These are phyloP conservation scores for Ciona savignyi DNA, from an alignment of 23 tunicate genomes.

Conservation along the genomic window DNA sequence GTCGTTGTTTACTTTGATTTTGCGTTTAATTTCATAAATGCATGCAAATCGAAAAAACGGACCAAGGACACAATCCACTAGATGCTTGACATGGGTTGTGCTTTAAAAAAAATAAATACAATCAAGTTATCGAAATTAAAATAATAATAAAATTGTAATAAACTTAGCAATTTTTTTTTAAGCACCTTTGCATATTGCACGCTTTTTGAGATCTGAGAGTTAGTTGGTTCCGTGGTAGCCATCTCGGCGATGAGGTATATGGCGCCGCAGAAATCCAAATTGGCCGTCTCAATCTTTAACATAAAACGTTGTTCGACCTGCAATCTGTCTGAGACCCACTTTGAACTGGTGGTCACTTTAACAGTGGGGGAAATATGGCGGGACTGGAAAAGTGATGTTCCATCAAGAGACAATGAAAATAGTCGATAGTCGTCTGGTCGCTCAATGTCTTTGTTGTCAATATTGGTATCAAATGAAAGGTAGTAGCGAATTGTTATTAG, in stretches of 20 bases:
- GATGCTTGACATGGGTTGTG: no score
- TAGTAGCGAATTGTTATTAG: conserved; percentile 14
- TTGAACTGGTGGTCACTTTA: background rate
- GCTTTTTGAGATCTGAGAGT: background rate
- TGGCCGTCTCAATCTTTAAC: background rate
- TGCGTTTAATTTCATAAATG: no score
- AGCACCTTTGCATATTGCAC: background rate
- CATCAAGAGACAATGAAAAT: conserved; percentile 2
- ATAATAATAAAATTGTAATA: no score
- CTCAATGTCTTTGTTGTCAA: conserved; percentile 3
- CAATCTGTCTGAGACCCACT: background rate
- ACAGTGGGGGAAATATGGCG: background rate
- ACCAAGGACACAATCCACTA: no score
- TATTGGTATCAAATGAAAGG: conserved; percentile 8
- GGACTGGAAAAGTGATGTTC: conserved; percentile 4
- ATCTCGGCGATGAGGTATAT: conserved; percentile 22
- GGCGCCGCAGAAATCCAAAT: conserved; percentile 20
- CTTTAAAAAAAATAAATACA: no score
- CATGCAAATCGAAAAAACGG: no score
- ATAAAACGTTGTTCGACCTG: background rate
- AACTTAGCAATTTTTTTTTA: no score
- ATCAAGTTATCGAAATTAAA: no score
- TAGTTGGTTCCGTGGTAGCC: background rate
- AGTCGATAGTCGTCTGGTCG: conserved; percentile 15
- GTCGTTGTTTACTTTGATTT: no score